A percentile compares a stretch with the other conserved stretches of the same genome.
phyloP scores from a whole-genome alignment of 2,888 invertebrate genomes.

The Megastigmus dorsalis region DNA sequence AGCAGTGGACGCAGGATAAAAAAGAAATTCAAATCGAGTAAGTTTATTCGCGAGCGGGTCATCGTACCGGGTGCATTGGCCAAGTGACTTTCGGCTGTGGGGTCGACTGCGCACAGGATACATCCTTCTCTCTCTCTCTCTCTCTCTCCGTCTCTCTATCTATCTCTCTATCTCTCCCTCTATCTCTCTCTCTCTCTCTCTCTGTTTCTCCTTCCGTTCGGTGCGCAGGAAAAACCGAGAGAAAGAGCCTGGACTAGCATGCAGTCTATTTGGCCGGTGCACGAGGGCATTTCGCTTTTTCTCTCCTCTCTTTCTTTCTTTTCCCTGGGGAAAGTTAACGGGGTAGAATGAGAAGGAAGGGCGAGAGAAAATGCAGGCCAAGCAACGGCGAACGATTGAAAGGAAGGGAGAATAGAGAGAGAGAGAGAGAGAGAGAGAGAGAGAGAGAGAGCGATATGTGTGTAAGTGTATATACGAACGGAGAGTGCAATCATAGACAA shows the following conservation, averaged over 20 bases:
- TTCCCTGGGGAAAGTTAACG: conserved; percentile 19
- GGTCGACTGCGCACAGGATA: conserved; percentile 19
- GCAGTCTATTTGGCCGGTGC: conserved; percentile 8
- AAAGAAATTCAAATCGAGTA: conserved; percentile 47
- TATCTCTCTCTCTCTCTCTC: background rate
- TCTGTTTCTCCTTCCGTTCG: conserved; percentile 10
- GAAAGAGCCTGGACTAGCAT: no score
- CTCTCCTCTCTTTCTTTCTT: background rate
- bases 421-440: no score
- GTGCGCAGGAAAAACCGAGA: conserved; percentile 16
- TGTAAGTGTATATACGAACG: no score
- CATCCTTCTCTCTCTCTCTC: background rate
- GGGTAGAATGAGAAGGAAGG: background rate
- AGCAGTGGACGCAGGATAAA: conserved; percentile 1
- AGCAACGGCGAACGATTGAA: background rate
- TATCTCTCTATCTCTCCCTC: conserved; percentile 6
- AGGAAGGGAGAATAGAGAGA: background rate
- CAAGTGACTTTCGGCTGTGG: conserved; percentile 47
- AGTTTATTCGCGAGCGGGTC: conserved; percentile 35
- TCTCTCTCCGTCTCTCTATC: conserved; percentile 23
- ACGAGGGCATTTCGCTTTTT: background rate
- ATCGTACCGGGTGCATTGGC: conserved; percentile 34
- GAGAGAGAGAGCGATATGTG: no score
- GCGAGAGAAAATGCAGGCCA: background rate
- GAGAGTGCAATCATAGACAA: no score